Conservation (phyloP, 1,140 invertebrate genomes). For the Bombus pascuorum region DNA sequence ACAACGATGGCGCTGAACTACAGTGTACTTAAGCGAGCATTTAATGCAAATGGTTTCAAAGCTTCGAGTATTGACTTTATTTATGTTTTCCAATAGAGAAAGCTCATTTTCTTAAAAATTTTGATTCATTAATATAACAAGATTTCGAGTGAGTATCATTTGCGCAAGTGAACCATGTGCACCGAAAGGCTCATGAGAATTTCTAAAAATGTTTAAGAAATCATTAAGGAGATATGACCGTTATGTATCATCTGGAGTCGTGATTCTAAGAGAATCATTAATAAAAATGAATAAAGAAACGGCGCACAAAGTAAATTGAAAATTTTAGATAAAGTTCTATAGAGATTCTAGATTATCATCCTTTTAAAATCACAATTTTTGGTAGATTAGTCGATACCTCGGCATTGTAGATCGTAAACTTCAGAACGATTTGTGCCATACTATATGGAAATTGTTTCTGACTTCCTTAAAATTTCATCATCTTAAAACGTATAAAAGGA, state of each 20-base stretch:
- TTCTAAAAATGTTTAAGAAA: background rate
- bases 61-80: background rate
- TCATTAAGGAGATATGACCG: background rate
- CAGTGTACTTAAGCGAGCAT: background rate
- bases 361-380: conserved; percentile 34
- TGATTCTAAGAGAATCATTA: background rate
- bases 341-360: conserved; percentile 38
- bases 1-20: background rate
- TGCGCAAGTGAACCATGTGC: conserved; percentile 26
- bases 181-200: conserved; percentile 5
- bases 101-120: background rate
- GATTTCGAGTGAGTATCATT: conserved; percentile 48
- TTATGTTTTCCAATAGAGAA: background rate
- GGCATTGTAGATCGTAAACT: conserved; percentile 32
- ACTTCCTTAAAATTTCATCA: conserved; percentile 7
- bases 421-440: conserved; percentile 22
- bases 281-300: conserved; percentile 46
- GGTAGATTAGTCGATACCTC: conserved; percentile 49
- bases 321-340: conserved; percentile 47
- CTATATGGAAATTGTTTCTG: conserved; percentile 18
- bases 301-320: conserved; percentile 61
- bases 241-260: background rate
- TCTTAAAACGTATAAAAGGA: background rate
- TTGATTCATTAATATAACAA: background rate
- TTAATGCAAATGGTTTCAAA: background rate